Evolutionary conservation across 2,113 vertebrate species (phyloP), one percentile per base, ranked within the genome.

Genomic region (Bubo blakistoni): DNA sequence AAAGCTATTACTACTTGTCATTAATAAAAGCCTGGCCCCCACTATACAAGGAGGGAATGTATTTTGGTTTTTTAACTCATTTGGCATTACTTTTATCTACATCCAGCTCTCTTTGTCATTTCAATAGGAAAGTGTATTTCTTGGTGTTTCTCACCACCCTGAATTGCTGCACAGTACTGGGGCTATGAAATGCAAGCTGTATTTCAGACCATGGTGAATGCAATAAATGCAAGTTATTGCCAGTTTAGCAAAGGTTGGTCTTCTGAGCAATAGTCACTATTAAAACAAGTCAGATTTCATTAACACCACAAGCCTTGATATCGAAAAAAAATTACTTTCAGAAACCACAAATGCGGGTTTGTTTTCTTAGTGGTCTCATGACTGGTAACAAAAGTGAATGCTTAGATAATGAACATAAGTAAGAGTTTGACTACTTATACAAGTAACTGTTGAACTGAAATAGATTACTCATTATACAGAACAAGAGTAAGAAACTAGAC

Each of bases 251-350:
- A 83, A 92, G 34, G 65, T 16, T 52, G 69, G 49, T 80, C n/a
- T 71, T 90, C 49, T 57, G 52, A 90, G 77, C 52, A 82, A 90
- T 88, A 93, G 54, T 55, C 66, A 55, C 73, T 89, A 61, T 72
- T 92, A 95, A 92, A 93, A 89, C 71, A 96, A 94, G 66, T 52
- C 90, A 83, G 73, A 85, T 91, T 95, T 92, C 78, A 93, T 93
- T 93, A 94, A 80, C 42, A 91, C 61, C 76, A 65, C 38, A 71
- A 87, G 78, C 77, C 63, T 46, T 78, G 71, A 51, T 89, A 96
- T 30, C 11, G 1, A 51, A 95, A 89, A 25, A 90, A 88, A 85
- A 57, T 65, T 80, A 67, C 69, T 92, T 95, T 73, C 38, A 93
- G 76, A 93, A 94, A 94, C 36, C 85, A 92, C 89, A 96, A 94